phyloP scores from a whole-genome alignment of 2,113 vertebrate species.

The Ophiodon elongatus region DNA sequence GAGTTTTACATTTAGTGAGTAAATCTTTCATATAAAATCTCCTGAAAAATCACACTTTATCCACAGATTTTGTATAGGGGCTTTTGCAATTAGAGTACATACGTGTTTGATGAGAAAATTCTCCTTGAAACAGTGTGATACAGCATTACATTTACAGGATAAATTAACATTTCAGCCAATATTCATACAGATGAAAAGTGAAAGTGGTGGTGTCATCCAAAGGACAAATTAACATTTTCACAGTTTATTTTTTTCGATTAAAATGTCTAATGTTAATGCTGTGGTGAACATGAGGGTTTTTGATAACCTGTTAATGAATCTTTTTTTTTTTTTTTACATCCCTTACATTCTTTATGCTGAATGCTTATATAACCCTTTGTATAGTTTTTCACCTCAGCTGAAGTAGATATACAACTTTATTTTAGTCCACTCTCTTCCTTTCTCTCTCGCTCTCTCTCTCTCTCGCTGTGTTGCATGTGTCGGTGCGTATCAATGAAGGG shows the following conservation, averaged over 20 bases:
- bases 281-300: background rate
- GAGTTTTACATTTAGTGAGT: constrained; percentile 14
- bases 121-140: background rate
- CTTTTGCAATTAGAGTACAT: background rate
- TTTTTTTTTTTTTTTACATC: background rate
- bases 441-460: background rate
- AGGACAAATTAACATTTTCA: background rate
- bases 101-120: background rate
- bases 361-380: constrained; percentile 16
- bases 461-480: constrained; percentile 48
- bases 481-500: constrained; percentile 57
- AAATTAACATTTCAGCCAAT: background rate
- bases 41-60: constrained; percentile 32
- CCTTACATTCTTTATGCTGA: background rate
- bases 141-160: background rate
- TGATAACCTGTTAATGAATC: constrained; percentile 1
- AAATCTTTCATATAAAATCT: constrained; percentile 49
- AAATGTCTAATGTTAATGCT: background rate
- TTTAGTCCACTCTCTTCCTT: constrained; percentile 14
- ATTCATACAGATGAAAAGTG: background rate
- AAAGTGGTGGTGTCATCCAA: constrained; percentile 3
- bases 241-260: background rate
- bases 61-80: background rate
- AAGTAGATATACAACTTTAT: constrained; percentile 47
- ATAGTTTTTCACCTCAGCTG: constrained; percentile 20